A percentile compares a stretch with the other conserved stretches of the same genome.
Evolutionary conservation across 2,113 vertebrate genomes (phyloP).

Genomic region (Actenoides lindsayi): DNA sequence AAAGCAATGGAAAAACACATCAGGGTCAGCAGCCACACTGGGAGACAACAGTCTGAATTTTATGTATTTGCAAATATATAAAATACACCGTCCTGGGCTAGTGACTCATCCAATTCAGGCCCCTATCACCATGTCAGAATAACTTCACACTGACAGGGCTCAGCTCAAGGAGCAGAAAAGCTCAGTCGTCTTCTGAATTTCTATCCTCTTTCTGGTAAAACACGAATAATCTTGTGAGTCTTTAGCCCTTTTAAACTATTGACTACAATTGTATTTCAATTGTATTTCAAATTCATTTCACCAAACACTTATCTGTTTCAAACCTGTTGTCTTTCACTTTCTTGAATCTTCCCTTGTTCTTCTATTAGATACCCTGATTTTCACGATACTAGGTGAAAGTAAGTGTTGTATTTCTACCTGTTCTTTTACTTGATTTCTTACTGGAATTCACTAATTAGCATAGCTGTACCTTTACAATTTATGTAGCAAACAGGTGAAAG

Average conservation of each 20-base stretch:
- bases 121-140: background rate
- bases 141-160: background rate
- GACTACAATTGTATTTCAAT: background rate
- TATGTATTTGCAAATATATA: no score
- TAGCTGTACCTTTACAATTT: background rate
- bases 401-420: background rate
- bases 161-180: background rate
- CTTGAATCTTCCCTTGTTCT: background rate
- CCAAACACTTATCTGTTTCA: background rate
- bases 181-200: background rate
- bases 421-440: background rate
- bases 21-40: background rate
- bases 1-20: background rate
- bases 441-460: background rate
- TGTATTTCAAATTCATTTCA: background rate
- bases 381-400: accelerated
- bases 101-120: background rate
- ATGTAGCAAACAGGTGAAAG: background rate
- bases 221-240: background rate
- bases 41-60: no score
- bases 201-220: background rate
- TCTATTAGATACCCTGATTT: background rate
- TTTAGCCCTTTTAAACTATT: background rate
- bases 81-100: background rate
- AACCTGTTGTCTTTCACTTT: background rate